These are phyloP conservation scores for Goniozus legneri DNA, from an alignment of 1,140 invertebrate species.

Conservation along the genomic window DNA sequence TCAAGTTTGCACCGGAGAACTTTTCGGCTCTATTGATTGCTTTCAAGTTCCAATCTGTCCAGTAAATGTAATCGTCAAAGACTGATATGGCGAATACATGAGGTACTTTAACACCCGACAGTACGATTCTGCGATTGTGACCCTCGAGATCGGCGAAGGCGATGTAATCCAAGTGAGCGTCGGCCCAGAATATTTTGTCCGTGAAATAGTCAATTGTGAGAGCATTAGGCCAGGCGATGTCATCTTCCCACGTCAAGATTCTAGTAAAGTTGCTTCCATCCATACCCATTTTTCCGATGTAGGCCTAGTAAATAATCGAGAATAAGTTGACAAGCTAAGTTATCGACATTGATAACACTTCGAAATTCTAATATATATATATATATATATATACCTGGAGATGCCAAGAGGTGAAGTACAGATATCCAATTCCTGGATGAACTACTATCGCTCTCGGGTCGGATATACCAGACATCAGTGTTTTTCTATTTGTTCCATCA, in stretches of 20 bases:
- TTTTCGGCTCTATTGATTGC: constrained; percentile 83
- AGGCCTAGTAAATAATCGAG: constrained; percentile 74
- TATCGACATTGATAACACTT: too few species aligned
- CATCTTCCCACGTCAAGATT: constrained; percentile 88
- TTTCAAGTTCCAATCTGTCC: constrained; percentile 98
- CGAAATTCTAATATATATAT: too few species aligned
- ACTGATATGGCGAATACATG: constrained; percentile 93
- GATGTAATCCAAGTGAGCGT: constrained; percentile 97
- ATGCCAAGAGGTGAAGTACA: constrained; percentile 97
- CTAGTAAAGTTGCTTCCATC: constrained; percentile 89
- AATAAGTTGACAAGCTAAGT: too few species aligned
- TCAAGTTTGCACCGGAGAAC: constrained; percentile 76
- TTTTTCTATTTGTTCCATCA: constrained; percentile 87
- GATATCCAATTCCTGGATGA: constrained; percentile 89
- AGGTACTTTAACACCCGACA: constrained; percentile 78
- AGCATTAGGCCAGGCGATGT: constrained; percentile 97
- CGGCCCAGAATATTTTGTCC: constrained; percentile 92
- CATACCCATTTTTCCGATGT: constrained; percentile 97
- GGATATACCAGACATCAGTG: constrained; percentile 79
- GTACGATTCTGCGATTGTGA: constrained; percentile 74
- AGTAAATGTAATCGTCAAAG: constrained; percentile 93
- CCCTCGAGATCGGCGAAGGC: constrained; percentile 91
- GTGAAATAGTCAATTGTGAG: constrained; percentile 96
- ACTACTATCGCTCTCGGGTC: constrained; percentile 93
- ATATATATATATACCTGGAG: constrained; percentile 67